Base-by-base conservation (phyloP, 2,113 vertebrate species). In the Pseudorectes ferrugineus region DNA sequence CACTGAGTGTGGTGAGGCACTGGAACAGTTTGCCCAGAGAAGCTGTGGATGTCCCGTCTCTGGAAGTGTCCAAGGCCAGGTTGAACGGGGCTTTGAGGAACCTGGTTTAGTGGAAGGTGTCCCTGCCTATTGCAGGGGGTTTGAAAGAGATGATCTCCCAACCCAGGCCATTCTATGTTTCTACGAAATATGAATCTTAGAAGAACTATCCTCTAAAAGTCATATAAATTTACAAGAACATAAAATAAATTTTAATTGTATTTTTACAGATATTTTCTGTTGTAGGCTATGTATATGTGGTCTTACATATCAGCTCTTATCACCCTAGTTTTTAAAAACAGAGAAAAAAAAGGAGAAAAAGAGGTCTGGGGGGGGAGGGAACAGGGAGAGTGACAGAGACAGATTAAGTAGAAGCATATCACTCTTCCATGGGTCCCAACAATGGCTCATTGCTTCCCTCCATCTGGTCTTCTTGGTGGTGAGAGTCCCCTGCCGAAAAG, bases 401-500 rank as follows among this genome's bases (percentile, higher is more conserved):
- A 58, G n/a, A 24, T 36, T 36, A 58, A 58, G 23, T 25, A 35
- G 33, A 58, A 58, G 23, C n/a, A 35, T 16, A 36, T 36, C 35
- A 36, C 35, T 26, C 23, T 25, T 59, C 10, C 35, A 11, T 59
- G 10, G 10, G 35, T 59, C 15, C 24, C 57, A 26, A 25, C 1
- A 1, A 59, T 36, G 15, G 26, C 57, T 26, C 35, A 59, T 18
- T 59, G 35, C 35, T 36, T 36, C n/a, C n/a, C 5, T 11, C n/a
- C 23, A 36, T 36, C n/a, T 59, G n/a, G 15, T 59, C 23, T 58
- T 35, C n/a, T 59, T 59, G 57, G 15, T 59, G 15, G 23, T 36
- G n/a, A 25, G n/a, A 2, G 15, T 36, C 6, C 23, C n/a, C 23
- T 2, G 1, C 14, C 14, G 4, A 59, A 58, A 59, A 36, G 16